phyloP scores from a whole-genome alignment of 2,113 vertebrate genomes.

The Xenopus borealis region DNA sequence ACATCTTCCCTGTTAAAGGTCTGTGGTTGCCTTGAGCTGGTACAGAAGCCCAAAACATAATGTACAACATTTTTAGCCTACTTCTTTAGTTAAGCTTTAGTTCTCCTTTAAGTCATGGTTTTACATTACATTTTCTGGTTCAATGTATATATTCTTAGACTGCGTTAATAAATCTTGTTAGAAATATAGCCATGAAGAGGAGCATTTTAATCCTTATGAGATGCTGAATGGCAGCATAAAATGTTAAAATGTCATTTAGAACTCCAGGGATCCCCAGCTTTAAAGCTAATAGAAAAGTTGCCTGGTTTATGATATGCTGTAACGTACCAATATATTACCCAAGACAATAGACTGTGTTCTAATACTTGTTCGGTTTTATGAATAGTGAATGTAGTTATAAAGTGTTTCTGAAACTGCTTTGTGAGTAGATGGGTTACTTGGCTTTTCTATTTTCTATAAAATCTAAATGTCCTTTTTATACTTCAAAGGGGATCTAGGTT shows the following conservation, averaged over 20 bases:
- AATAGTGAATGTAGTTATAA: slow-evolving; percentile 57
- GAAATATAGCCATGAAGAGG: slow-evolving; percentile 48
- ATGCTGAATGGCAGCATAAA: slow-evolving; percentile 53
- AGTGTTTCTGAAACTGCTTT: slow-evolving; percentile 34
- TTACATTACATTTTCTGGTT: background rate
- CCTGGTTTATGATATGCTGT: slow-evolving; percentile 57
- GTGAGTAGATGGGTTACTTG: slow-evolving; percentile 37
- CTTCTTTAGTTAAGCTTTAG: too few relatives aligned
- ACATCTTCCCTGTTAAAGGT: too few relatives aligned
- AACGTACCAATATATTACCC: slow-evolving; percentile 54
- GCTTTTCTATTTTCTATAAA: slow-evolving; percentile 36
- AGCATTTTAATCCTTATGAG: slow-evolving; percentile 53
- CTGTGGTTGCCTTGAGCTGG: too few relatives aligned
- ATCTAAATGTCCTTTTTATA: background rate
- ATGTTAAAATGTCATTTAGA: slow-evolving; percentile 58
- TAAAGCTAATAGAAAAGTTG: slow-evolving; percentile 55
- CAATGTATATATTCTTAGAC: slow-evolving; percentile 37
- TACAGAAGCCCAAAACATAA: too few relatives aligned
- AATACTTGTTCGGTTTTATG: slow-evolving; percentile 59
- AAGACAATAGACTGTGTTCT: slow-evolving; percentile 61
- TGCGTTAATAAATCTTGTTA: slow-evolving; percentile 32
- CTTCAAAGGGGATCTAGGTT: slow-evolving; percentile 3
- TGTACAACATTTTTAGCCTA: too few relatives aligned
- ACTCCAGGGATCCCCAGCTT: slow-evolving; percentile 57
- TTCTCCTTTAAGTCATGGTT: too few relatives aligned